Evolutionary conservation across 1,140 invertebrate genomes (phyloP).

Genomic region (Caenorhabditis remanei): DNA sequence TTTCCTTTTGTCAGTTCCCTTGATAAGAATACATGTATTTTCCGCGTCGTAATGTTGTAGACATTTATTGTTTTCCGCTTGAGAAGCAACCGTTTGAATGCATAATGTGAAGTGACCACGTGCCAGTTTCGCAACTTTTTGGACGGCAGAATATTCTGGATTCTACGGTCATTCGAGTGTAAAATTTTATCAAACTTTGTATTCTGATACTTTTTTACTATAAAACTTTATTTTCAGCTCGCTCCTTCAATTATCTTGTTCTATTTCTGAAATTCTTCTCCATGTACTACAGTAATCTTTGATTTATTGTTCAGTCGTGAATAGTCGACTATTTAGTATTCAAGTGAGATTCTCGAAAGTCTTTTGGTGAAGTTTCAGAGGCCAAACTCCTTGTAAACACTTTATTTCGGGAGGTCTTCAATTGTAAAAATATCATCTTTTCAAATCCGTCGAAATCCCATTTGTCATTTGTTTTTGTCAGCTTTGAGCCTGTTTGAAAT

Average conservation of each 20-base stretch:
- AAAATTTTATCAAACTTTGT: too few relatives aligned
- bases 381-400: constrained; percentile 24
- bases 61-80: constrained; percentile 7
- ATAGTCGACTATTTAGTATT: not conserved
- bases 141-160: not conserved
- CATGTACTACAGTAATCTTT: not conserved
- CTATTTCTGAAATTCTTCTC: not conserved
- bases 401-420: constrained; percentile 1
- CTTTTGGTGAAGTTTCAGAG: constrained; percentile 4
- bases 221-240: too few relatives aligned
- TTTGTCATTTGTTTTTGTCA: not conserved
- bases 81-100: not conserved
- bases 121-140: constrained; percentile 36
- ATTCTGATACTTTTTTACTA: too few relatives aligned
- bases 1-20: not conserved
- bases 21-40: constrained; percentile 19
- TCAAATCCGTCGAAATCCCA: not conserved
- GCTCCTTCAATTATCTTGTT: not conserved
- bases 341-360: not conserved
- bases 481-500: constrained; percentile 1
- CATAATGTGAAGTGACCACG: constrained; percentile 27
- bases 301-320: not conserved
- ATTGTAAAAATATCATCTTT: constrained; percentile 20
- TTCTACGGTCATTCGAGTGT: not conserved
- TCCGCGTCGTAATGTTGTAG: not conserved